A percentile compares a stretch with the other conserved stretches of the same genome.
Evolutionary conservation across 1,140 invertebrate species (phyloP).

Genomic region (Drosophila novamexicana): DNA sequence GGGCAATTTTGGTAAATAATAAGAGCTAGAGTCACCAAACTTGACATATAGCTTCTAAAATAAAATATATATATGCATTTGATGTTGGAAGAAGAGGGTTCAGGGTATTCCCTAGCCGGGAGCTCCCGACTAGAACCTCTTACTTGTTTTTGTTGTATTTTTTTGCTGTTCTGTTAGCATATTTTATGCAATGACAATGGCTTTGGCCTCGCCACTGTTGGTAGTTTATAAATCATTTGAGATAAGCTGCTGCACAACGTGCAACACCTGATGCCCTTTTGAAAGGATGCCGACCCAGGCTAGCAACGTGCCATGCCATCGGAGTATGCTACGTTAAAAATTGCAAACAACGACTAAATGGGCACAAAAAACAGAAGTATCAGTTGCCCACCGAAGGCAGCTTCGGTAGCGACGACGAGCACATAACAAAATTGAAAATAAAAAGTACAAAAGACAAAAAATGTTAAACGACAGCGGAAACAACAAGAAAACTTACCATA

Average conservation of each 20-base stretch:
- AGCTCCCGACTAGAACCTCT: too few relatives aligned
- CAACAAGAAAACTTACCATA: slow-evolving; percentile 24
- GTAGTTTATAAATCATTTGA: slow-evolving; percentile 84
- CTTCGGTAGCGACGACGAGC: slow-evolving; percentile 20
- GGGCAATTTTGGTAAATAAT: too few relatives aligned
- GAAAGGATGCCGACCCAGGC: slow-evolving; percentile 70
- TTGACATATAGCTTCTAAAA: too few relatives aligned
- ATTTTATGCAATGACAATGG: slow-evolving; percentile 84
- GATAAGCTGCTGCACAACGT: slow-evolving; percentile 83
- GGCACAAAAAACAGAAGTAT: slow-evolving; percentile 64
- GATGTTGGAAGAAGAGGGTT: too few relatives aligned
- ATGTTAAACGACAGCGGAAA: slow-evolving; percentile 43
- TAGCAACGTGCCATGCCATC: slow-evolving; percentile 30
- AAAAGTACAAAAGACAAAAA: slow-evolving; percentile 55
- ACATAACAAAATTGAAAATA: slow-evolving; percentile 75
- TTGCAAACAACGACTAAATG: slow-evolving; percentile 78
- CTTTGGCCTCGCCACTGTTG: slow-evolving; percentile 83
- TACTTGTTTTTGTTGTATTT: slow-evolving; percentile 8
- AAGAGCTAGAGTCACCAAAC: too few relatives aligned
- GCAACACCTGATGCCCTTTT: slow-evolving; percentile 83
- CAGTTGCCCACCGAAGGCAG: slow-evolving; percentile 28
- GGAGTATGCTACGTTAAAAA: slow-evolving; percentile 68
- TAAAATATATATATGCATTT: too few relatives aligned
- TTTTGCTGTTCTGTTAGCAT: slow-evolving; percentile 73
- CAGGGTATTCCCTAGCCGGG: too few relatives aligned